phyloP scores from a whole-genome alignment of 2,797 vertebrate genomes.

The Kryptolebias ocellatus region DNA sequence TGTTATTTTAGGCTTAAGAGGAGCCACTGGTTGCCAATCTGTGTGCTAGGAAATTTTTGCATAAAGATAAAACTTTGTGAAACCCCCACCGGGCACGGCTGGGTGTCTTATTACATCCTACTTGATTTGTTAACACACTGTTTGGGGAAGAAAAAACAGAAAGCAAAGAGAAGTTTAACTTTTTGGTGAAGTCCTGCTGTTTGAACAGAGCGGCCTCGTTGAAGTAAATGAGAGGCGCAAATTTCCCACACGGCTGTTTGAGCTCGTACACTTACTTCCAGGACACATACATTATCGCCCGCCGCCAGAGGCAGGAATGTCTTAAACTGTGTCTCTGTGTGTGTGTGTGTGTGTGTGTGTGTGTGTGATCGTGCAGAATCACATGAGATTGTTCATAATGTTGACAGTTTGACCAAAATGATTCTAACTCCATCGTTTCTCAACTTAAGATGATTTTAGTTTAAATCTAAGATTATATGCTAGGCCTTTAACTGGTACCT shows the following conservation, averaged over 20 bases:
- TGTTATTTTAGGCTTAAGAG: constrained; percentile 19
- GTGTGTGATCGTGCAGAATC: too few relatives aligned
- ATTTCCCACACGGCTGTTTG: neutral
- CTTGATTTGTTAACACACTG: constrained; percentile 3
- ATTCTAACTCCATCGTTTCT: too few relatives aligned
- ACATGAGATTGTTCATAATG: too few relatives aligned
- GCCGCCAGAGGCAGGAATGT: too few relatives aligned
- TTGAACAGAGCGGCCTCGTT: neutral
- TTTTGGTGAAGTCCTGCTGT: neutral
- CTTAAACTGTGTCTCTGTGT: too few relatives aligned
- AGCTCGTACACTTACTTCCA: neutral
- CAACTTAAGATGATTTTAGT: too few relatives aligned
- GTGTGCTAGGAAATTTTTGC: constrained; percentile 7
- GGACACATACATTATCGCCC: too few relatives aligned
- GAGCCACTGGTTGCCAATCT: constrained; percentile 16
- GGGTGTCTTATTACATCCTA: constrained; percentile 1
- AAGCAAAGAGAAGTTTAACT: neutral
- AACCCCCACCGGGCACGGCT: neutral
- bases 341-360: too few relatives aligned
- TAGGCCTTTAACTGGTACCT: too few relatives aligned
- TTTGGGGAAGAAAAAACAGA: neutral
- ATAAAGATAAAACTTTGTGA: constrained; percentile 8
- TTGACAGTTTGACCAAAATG: too few relatives aligned
- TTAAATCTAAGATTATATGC: too few relatives aligned
- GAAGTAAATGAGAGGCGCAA: neutral